Conservation (phyloP, 2,113 vertebrate genomes). For the Delphinus delphis region DNA sequence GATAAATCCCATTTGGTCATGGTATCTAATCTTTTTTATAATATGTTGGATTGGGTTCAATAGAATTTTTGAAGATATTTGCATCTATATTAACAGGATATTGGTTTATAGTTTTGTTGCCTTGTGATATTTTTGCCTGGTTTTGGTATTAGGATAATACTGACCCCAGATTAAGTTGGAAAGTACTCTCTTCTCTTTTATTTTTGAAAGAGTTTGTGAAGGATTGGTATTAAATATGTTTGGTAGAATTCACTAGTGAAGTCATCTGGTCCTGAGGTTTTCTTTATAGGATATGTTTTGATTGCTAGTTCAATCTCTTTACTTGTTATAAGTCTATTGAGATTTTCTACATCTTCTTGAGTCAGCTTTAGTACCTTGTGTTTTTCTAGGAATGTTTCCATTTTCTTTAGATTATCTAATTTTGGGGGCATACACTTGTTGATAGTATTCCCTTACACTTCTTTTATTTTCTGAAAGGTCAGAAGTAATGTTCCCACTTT, state of each 20-base stretch:
- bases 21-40: no score
- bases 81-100: no score
- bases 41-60: no score
- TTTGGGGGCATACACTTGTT: background rate
- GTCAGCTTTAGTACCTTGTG: background rate
- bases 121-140: no score
- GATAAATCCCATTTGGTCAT: no score
- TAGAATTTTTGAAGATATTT: no score
- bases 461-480: background rate
- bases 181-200: no score
- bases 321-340: background rate
- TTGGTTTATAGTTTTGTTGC: no score
- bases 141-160: no score
- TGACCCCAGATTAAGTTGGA: no score
- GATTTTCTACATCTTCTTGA: background rate
- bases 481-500: background rate
- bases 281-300: background rate
- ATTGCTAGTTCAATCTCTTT: background rate
- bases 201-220: no score
- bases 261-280: background rate
- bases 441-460: background rate
- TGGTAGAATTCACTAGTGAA: background rate
- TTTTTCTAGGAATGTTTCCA: background rate
- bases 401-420: background rate
- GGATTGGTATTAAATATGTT: background rate